These are phyloP conservation scores for Philonicus albiceps DNA, from an alignment of 2,888 invertebrate genomes.

Conservation along the genomic window DNA sequence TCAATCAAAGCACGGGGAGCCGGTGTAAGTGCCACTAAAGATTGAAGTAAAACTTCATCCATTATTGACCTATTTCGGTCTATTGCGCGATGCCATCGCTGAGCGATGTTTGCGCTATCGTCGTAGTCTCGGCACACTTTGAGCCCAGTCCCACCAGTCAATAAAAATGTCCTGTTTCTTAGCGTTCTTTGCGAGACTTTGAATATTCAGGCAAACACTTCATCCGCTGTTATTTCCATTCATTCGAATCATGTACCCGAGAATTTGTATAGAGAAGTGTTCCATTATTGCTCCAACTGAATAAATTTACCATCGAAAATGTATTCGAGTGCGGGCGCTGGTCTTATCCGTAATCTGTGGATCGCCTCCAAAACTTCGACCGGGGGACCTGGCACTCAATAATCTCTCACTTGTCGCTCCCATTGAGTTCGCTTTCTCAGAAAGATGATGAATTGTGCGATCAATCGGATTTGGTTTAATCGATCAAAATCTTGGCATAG, in stretches of 20 bases:
- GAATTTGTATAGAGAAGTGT: background rate
- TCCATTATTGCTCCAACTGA: background rate
- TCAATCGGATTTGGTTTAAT: constrained; percentile 15
- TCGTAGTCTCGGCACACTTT: background rate
- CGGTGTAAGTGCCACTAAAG: background rate
- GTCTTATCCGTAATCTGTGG: background rate
- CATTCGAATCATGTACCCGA: background rate
- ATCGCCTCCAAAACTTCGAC: background rate
- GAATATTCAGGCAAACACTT: background rate
- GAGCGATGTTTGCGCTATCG: background rate
- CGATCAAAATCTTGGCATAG: constrained; percentile 5
- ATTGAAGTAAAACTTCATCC: constrained; percentile 1
- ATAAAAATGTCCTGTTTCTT: background rate
- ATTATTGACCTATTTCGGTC: constrained; percentile 1
- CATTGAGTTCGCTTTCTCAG: background rate
- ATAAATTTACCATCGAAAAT: background rate
- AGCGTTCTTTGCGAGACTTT: background rate
- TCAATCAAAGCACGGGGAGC: background rate
- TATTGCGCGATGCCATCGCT: background rate
- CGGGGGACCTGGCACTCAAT: background rate
- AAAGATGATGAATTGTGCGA: constrained; percentile 13
- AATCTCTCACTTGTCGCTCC: background rate
- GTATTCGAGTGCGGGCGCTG: background rate
- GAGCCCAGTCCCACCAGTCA: background rate
- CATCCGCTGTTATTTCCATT: background rate